A percentile compares a stretch with the other conserved stretches of the same genome.
Evolutionary conservation across 2,113 vertebrate genomes (phyloP).

Genomic region (Mirza zaza): DNA sequence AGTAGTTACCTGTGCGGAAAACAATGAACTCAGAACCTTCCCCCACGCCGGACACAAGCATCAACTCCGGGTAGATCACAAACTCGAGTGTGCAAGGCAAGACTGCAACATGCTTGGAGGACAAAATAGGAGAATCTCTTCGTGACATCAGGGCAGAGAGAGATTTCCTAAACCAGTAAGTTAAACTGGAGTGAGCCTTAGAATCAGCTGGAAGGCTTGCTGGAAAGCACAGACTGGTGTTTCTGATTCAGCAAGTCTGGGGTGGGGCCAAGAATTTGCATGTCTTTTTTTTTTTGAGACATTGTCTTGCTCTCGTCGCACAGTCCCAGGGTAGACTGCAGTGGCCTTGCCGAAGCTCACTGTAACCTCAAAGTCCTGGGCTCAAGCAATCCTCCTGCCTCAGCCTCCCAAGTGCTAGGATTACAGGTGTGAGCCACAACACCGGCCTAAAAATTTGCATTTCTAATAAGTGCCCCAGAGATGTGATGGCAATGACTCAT

Average conservation of each 20-base stretch:
- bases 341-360: too few relatives aligned
- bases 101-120: fast-evolving
- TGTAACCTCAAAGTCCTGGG: too few relatives aligned
- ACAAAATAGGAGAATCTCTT: fast-evolving
- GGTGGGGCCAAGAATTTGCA: neutral
- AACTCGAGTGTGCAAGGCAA: neutral
- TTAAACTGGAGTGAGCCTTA: fast-evolving
- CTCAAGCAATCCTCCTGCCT: too few relatives aligned
- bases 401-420: too few relatives aligned
- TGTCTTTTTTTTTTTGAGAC: neutral
- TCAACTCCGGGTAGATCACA: neutral
- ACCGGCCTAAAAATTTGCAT: neutral
- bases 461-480: neutral
- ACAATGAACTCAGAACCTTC: neutral
- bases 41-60: neutral
- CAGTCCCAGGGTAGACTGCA: too few relatives aligned
- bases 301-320: too few relatives aligned
- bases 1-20: fast-evolving
- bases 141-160: fast-evolving
- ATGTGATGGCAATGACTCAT: neutral
- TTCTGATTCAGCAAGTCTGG: neutral
- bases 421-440: too few relatives aligned
- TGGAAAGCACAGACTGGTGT: fast-evolving
- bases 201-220: neutral
- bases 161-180: neutral